A percentile compares a stretch with the other conserved stretches of the same genome.
These are phyloP conservation scores for Serrognathus titanus DNA, from an alignment of 2,888 invertebrate genomes.

Conservation along the genomic window DNA sequence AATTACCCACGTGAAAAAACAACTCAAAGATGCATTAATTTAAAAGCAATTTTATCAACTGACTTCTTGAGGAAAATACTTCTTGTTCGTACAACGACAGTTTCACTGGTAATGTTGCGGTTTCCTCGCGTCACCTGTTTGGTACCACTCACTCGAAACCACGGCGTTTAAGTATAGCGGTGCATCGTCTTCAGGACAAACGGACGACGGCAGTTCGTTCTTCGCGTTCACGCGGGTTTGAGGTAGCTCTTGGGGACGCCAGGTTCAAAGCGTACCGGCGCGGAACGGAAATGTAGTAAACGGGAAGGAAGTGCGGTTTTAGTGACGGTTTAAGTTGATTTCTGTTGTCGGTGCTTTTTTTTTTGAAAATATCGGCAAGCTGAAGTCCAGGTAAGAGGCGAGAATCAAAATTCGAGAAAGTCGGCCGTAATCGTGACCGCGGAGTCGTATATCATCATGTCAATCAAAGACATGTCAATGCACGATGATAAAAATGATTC, in stretches of 20 bases:
- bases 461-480: no score
- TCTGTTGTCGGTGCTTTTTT: background rate
- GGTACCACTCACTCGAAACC: constrained; percentile 14
- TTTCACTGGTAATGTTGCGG: background rate
- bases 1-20: no score
- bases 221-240: background rate
- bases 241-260: no score
- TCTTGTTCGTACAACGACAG: no score
- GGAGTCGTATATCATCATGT: no score
- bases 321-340: background rate
- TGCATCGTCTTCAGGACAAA: constrained; percentile 17
- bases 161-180: constrained; percentile 16
- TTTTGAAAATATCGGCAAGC: background rate
- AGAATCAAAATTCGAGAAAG: no score
- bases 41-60: no score
- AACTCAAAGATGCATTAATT: no score
- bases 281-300: background rate
- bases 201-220: constrained; percentile 16
- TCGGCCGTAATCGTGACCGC: no score
- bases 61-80: no score
- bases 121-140: constrained; percentile 1
- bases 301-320: background rate
- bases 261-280: background rate
- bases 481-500: no score
- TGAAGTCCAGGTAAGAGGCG: background rate